Evolutionary conservation across 2,797 vertebrate species (phyloP), one percentile per base, ranked within the genome.

Genomic region (Cyclopterus lumpus): DNA sequence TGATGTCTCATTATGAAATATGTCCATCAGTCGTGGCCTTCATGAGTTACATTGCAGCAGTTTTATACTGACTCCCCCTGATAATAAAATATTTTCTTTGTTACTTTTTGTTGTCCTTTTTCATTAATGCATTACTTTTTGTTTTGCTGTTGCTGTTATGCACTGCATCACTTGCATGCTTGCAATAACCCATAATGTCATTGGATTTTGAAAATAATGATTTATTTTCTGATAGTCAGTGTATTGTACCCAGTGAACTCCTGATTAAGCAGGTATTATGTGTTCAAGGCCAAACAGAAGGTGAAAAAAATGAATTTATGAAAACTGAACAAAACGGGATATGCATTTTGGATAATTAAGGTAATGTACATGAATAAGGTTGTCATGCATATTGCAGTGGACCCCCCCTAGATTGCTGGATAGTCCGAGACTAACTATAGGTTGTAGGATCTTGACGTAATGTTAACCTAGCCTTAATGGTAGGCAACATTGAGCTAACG

Each of bases 71-170:
- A 28, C 66, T 49, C 14, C 32, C 24, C 4, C 54, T 24, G 6
- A 67, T 1, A 89, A 91, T 91, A 89, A 91, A 90, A 59, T 0
- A 3, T 59, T 79, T 81, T 55, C 30, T 82, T 84, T 81, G 62
- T 67, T 78, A 75, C 38, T n/a, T 1, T 69, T 36, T 76, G 40
- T 67, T 78, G 49, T 73, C 3, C 11, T 73, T 12, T 70, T 65
- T 89, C 26, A 73, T 42, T 58, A 2, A 42, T 61, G 8, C 22
- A 6, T 42, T 26, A 38, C 24, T 16, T 53, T 24, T 26, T 9
- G 4, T 9, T 9, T 60, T 59, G 18, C 20, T 24, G 8, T 57
- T 34, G 10, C 32, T 12, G 10, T 59, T 22, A 38, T 36, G 34
- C 5, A 57, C 1, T n/a, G 0, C 4, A 30, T 46, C 8, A 67